These are phyloP conservation scores for Drosophila monieri DNA, from an alignment of 2,888 invertebrate genomes.

Conservation along the genomic window DNA sequence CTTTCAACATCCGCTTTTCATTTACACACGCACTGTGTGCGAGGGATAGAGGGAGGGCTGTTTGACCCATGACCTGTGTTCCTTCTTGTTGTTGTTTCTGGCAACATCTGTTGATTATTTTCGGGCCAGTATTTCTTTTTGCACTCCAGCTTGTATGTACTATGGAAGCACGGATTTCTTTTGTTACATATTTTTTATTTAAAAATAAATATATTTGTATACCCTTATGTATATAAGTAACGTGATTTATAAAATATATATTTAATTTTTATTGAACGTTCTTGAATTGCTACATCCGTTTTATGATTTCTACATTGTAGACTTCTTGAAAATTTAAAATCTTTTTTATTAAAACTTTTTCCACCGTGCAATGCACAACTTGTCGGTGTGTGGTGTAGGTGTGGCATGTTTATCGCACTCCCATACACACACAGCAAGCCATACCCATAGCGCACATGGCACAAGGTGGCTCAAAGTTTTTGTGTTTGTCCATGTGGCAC, in stretches of 20 bases:
- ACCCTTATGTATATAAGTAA: no score
- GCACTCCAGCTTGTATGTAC: not conserved
- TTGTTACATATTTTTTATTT: not conserved
- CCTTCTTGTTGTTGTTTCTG: conserved; percentile 37
- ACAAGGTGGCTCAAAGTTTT: conserved; percentile 58
- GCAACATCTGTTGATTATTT: conserved; percentile 78
- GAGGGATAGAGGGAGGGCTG: conserved; percentile 33
- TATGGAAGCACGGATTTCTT: not conserved
- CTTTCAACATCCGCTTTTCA: conserved; percentile 77
- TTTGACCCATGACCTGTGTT: conserved; percentile 45
- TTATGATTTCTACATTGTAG: no score
- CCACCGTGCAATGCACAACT: conserved; percentile 53
- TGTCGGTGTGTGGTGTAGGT: conserved; percentile 26
- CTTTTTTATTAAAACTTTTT: conserved; percentile 27
- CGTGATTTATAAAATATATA: no score
- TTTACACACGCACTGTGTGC: conserved; percentile 53
- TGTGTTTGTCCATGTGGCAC: conserved; percentile 58
- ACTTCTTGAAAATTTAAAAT: not conserved
- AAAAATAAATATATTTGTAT: not conserved
- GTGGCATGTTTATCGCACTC: conserved; percentile 69
- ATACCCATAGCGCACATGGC: conserved; percentile 13
- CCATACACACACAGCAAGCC: conserved; percentile 36
- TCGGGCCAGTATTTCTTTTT: conserved; percentile 34
- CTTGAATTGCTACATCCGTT: no score
- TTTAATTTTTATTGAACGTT: no score